Conservation (phyloP, 1,140 invertebrate species). For the Diorhabda carinulata region DNA sequence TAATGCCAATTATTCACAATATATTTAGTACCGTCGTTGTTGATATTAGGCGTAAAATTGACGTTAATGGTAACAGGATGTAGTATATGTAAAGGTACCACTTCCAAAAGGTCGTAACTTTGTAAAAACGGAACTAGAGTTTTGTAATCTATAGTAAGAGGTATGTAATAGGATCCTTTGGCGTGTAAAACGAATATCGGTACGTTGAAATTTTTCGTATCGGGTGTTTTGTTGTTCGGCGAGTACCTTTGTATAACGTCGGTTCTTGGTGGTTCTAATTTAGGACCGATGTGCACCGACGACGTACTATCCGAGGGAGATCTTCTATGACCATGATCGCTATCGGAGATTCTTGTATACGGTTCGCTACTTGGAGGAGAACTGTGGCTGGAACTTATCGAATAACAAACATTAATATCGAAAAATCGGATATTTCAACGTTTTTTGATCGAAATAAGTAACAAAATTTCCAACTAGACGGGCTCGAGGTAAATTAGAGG, state of each 20-base stretch:
- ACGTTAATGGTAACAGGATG: conserved; percentile 91
- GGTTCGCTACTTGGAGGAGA: conserved; percentile 41
- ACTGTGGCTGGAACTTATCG: conserved; percentile 40
- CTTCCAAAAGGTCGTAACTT: conserved; percentile 55
- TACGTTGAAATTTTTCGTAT: conserved; percentile 52
- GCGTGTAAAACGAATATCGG: conserved; percentile 81
- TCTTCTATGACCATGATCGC: conserved; percentile 26
- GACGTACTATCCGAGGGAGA: conserved; percentile 28
- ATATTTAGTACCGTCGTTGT: conserved; percentile 26
- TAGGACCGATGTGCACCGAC: conserved; percentile 24
- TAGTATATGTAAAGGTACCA: conserved; percentile 60
- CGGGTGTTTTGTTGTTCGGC: conserved; percentile 6
- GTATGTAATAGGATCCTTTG: conserved; percentile 86
- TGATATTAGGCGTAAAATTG: conserved; percentile 58
- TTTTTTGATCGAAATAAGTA: no score
- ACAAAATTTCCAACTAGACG: no score
- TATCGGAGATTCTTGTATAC: conserved; percentile 38
- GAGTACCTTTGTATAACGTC: conserved; percentile 32
- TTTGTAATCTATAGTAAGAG: conserved; percentile 78
- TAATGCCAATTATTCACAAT: conserved; percentile 33
- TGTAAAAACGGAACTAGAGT: conserved; percentile 67
- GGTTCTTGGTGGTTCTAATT: conserved; percentile 21
- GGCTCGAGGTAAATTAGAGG: no score
- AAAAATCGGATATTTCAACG: no score
- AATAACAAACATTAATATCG: background rate